A percentile compares a stretch with the other conserved stretches of the same genome.
phyloP scores from a whole-genome alignment of 2,797 vertebrate genomes.

The Melanotaenia maccullochi region DNA sequence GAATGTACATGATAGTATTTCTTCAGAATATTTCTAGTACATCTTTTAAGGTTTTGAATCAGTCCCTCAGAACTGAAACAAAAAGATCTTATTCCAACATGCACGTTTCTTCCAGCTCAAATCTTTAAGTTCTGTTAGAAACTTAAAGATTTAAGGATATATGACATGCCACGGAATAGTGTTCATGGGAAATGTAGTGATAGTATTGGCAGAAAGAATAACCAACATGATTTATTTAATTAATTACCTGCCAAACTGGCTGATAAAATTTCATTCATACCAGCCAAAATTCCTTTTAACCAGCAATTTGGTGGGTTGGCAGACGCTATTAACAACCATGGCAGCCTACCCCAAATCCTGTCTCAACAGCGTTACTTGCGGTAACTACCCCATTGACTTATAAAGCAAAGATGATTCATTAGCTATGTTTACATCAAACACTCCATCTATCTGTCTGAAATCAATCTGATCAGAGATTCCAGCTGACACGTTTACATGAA shows the following conservation, averaged over 20 bases:
- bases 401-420: not conserved
- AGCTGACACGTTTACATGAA: no score
- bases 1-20: no score
- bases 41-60: no score
- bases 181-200: not conserved
- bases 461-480: no score
- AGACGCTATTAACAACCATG: not conserved
- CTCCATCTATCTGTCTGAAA: no score
- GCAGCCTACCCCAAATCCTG: not conserved
- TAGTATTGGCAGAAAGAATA: not conserved
- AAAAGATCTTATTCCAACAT: not conserved
- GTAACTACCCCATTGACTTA: not conserved
- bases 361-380: rapidly evolving
- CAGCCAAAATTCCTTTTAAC: not conserved
- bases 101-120: not conserved
- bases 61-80: not conserved
- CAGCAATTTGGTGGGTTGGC: not conserved
- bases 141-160: no score
- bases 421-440: no score
- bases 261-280: not conserved
- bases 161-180: not conserved
- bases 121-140: no score
- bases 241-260: not conserved
- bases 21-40: no score
- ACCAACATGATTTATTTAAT: not conserved